phyloP scores from a whole-genome alignment of 1,140 invertebrate genomes.

The Plectrocnemia conspersa region DNA sequence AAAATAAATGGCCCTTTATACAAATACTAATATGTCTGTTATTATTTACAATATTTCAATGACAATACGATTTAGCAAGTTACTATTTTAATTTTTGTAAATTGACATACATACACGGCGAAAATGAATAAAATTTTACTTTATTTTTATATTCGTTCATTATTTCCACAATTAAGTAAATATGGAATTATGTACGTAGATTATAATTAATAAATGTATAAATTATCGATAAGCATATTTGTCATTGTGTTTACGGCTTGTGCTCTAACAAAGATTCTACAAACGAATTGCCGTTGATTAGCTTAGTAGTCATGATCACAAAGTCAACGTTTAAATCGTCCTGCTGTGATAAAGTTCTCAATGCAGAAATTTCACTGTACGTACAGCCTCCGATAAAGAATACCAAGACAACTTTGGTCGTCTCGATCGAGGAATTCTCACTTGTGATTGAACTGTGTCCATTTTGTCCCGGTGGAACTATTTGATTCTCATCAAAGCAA shows the following conservation, averaged over 20 bases:
- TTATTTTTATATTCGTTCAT: background rate
- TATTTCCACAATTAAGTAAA: background rate
- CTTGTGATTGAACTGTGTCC: slow-evolving; percentile 58
- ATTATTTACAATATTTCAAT: too few relatives aligned
- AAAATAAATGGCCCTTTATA: too few relatives aligned
- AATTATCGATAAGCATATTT: too few relatives aligned
- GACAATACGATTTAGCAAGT: too few relatives aligned
- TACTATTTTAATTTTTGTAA: too few relatives aligned
- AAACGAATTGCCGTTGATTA: slow-evolving; percentile 87
- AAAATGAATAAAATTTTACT: too few relatives aligned
- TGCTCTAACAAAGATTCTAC: slow-evolving; percentile 69
- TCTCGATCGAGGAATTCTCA: slow-evolving; percentile 63
- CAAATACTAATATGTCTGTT: too few relatives aligned
- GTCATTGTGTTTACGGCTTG: slow-evolving; percentile 13
- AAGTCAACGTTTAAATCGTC: slow-evolving; percentile 91
- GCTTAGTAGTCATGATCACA: slow-evolving; percentile 86
- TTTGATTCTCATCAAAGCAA: slow-evolving; percentile 57
- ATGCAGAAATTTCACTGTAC: slow-evolving; percentile 89
- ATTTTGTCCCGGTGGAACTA: slow-evolving; percentile 48
- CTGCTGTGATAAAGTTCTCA: slow-evolving; percentile 86
- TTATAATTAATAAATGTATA: background rate
- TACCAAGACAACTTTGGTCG: slow-evolving; percentile 77
- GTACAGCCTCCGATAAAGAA: slow-evolving; percentile 96
- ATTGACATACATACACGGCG: too few relatives aligned
- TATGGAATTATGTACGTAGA: background rate